Base-by-base conservation (phyloP, 1,140 invertebrate species). In the Pinna nobilis region DNA sequence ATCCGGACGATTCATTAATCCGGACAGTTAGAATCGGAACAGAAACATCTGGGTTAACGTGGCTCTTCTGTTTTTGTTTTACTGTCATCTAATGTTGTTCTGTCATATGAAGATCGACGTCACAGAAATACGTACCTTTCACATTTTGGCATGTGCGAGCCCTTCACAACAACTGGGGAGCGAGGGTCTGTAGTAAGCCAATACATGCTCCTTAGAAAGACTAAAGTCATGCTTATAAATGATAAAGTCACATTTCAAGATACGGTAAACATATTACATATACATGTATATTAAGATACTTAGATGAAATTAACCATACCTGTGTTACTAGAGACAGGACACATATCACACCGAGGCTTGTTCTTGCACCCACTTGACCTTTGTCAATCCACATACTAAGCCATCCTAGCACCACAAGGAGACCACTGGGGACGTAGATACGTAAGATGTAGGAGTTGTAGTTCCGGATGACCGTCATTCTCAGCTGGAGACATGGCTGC, bases 321-420 rank as follows among this genome's bases (percentile, higher is more conserved):
- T 70, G 68, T 3, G 68, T 61, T 49, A 70, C 37, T n/a, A 70
- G n/a, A 9, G 68, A 63, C 1, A 70, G 57, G 9, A 70, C 68
- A 51, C 68, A 61, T 9, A 70, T 32, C n/a, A 70, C 68, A 4
- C 68, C 47, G 15, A 70, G 59, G 28, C 68, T 61, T 30, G 68
- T 70, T 15, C 68, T 57, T 37, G 68, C 68, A 23, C 57, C 57
- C 5, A 70, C 68, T 41, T 70, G 68, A 32, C 32, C 28, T 20
- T 61, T 61, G 23, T 70, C 68, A 39, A 70, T 61, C 68, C 68
- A 70, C 41, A 63, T 49, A 33, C 68, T 61, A n/a, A 70, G 9
- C 68, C 57, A 70, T 0, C 57, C 57, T 28, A 70, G 28, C 23
- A 51, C 44, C 28, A 70, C 68, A 18, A 70, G 1, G 30, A 63